Evolutionary conservation across 2,888 invertebrate genomes (phyloP), one percentile per base, ranked within the genome.

Genomic region (Taphrorychus bicolor): DNA sequence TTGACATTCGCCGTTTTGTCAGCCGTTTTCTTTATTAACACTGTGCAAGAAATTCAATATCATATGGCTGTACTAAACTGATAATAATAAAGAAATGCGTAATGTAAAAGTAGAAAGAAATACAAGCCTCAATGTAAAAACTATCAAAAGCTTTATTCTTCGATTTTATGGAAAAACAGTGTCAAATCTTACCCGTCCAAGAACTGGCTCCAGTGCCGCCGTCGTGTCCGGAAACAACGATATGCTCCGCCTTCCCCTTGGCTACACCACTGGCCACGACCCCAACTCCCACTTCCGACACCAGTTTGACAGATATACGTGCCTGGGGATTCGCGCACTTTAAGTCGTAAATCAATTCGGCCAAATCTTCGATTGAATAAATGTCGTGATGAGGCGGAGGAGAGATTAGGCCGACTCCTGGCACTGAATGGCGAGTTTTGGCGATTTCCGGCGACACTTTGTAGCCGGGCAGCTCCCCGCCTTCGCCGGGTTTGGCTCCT

Each of bases 321-420:
- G 98, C 98, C 60, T 86, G 85, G 0, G 98, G 99, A 84, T 98
- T 99, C 70, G 98, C 95, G 78, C 95, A 96, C 83, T 99, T 99
- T 72, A 99, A 85, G 84, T 99, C 98, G 80, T 98, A 99, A 79
- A 99, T 98, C 61, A 99, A 86, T 83, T 99, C 97, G 0, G 98
- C 97, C 76, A 99, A 85, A 85, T 99, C 99, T 83, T 99, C 99
- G 80, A 99, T 99, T 56, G 97, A 98, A 84, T 99, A 99, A 83
- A 99, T 99, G 79, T 99, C 99, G 85, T 99, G 99, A 84, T 99
- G 99, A 1, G 99, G 99, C 7, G 99, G 98, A 4, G 99, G 99
- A 0, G 97, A 98, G 81, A 99, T 99, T 5, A 99, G 85, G 4
- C 98, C 98, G 7, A 99, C 99, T 2, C 97, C 97, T 0, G 98